Conservation (phyloP, 2,797 vertebrate genomes). For the Sebastes vulpes region DNA sequence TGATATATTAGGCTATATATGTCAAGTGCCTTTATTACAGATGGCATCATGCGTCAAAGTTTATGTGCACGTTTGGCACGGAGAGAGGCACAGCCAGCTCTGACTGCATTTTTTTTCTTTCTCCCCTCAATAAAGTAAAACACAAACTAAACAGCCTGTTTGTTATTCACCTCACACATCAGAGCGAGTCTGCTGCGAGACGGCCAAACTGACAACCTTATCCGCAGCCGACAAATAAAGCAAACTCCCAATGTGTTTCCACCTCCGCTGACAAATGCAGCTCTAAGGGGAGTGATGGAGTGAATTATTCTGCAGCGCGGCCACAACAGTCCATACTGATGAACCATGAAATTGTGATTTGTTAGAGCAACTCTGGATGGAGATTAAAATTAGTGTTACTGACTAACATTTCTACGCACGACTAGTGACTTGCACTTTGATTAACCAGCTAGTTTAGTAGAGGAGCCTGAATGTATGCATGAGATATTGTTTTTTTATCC, state of each 20-base stretch:
- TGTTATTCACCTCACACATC: conserved; percentile 45
- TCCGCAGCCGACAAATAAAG: conserved; percentile 30
- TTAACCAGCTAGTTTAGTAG: conserved; percentile 28
- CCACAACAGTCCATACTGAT: conserved; percentile 16
- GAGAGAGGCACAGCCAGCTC: neutral
- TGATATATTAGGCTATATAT: neutral
- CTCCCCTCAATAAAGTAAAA: conserved; percentile 7
- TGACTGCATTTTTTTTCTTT: neutral
- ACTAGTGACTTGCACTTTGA: conserved; percentile 17
- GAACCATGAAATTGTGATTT: conserved; percentile 53
- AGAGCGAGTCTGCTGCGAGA: conserved; percentile 22
- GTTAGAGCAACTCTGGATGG: conserved; percentile 28
- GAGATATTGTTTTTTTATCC: neutral
- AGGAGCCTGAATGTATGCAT: neutral
- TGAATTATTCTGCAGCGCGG: conserved; percentile 35
- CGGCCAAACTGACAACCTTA: conserved; percentile 49
- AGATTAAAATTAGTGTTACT: conserved; percentile 40
- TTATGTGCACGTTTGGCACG: neutral
- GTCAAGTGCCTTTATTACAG: neutral
- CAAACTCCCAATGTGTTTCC: conserved; percentile 23
- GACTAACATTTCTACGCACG: conserved; percentile 12
- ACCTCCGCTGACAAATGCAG: conserved; percentile 14
- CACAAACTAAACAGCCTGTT: conserved; percentile 11
- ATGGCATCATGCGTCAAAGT: neutral
- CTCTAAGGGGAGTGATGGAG: conserved; percentile 49